These are phyloP conservation scores for Antennarius striatus DNA, from an alignment of 2,113 vertebrate genomes.

Conservation along the genomic window DNA sequence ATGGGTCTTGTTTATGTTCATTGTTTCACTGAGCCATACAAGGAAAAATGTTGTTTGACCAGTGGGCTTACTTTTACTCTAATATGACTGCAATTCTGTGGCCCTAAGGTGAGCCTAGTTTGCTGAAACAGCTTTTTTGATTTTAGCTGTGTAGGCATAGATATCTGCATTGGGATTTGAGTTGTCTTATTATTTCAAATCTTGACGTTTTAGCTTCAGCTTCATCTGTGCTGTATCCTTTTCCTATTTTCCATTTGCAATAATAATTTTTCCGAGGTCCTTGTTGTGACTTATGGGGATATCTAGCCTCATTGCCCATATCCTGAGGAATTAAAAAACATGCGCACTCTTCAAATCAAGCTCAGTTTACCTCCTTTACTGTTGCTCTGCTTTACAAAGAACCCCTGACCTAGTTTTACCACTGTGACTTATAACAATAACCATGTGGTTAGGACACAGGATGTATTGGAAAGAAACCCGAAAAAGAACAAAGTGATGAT, in stretches of 20 bases:
- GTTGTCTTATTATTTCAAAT: slow-evolving; percentile 64
- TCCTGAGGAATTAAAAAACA: slow-evolving; percentile 50
- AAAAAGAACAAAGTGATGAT: too few relatives aligned
- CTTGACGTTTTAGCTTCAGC: slow-evolving; percentile 52
- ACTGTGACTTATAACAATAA: background rate
- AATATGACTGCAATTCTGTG: slow-evolving; percentile 51
- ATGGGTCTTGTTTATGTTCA: background rate
- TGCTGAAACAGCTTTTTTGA: slow-evolving; percentile 70
- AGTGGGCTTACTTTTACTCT: slow-evolving; percentile 57
- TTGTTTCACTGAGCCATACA: slow-evolving; percentile 12
- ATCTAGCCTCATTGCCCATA: slow-evolving; percentile 46
- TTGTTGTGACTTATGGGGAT: slow-evolving; percentile 59
- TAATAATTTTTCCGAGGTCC: slow-evolving; percentile 59
- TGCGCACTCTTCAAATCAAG: slow-evolving; percentile 39
- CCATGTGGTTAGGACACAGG: background rate
- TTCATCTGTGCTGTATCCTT: slow-evolving; percentile 51
- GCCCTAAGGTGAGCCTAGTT: slow-evolving; percentile 48
- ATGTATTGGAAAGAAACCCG: too few relatives aligned
- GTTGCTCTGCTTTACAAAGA: slow-evolving; percentile 13
- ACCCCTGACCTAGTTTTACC: slow-evolving; percentile 20
- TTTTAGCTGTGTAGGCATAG: slow-evolving; percentile 68
- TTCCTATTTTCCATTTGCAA: slow-evolving; percentile 62
- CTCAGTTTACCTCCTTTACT: slow-evolving; percentile 10
- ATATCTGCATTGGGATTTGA: slow-evolving; percentile 69
- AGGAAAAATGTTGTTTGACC: slow-evolving; percentile 27